Evolutionary conservation across 2,113 vertebrate genomes (phyloP).

Genomic region (Garra rufa): DNA sequence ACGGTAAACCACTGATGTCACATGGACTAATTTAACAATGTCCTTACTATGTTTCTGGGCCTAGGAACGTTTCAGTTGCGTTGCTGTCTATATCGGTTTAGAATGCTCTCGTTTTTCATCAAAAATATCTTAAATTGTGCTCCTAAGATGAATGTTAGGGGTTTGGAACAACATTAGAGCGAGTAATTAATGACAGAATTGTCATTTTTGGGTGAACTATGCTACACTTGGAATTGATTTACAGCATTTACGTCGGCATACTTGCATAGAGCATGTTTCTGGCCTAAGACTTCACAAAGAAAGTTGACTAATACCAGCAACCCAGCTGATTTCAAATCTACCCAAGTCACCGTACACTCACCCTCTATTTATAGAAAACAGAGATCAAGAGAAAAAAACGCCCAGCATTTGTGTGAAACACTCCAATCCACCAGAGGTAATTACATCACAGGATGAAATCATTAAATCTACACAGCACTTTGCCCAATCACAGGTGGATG

Average conservation of each 20-base stretch:
- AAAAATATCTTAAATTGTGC: too few relatives aligned
- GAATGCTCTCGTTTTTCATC: too few relatives aligned
- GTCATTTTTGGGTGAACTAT: too few relatives aligned
- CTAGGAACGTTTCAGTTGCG: too few relatives aligned
- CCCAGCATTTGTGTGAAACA: conserved; percentile 30
- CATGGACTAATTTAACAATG: too few relatives aligned
- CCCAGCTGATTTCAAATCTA: conserved; percentile 30
- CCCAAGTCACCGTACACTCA: neutral
- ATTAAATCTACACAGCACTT: conserved; percentile 9
- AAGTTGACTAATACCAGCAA: conserved; percentile 3
- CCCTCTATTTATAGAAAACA: conserved; percentile 46
- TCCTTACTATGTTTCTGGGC: too few relatives aligned
- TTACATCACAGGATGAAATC: conserved; percentile 4
- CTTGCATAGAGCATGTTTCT: neutral
- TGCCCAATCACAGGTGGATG: conserved; percentile 10
- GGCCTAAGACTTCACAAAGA: neutral
- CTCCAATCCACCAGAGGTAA: conserved; percentile 31
- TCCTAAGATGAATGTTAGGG: too few relatives aligned
- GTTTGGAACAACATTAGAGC: too few relatives aligned
- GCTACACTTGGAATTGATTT: neutral
- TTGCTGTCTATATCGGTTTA: too few relatives aligned
- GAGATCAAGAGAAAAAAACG: conserved; percentile 36
- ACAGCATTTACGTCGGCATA: neutral
- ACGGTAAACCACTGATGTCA: too few relatives aligned
- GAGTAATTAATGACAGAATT: too few relatives aligned